Base-by-base conservation (phyloP, 2,888 invertebrate genomes). In the Leucophenga maculata region DNA sequence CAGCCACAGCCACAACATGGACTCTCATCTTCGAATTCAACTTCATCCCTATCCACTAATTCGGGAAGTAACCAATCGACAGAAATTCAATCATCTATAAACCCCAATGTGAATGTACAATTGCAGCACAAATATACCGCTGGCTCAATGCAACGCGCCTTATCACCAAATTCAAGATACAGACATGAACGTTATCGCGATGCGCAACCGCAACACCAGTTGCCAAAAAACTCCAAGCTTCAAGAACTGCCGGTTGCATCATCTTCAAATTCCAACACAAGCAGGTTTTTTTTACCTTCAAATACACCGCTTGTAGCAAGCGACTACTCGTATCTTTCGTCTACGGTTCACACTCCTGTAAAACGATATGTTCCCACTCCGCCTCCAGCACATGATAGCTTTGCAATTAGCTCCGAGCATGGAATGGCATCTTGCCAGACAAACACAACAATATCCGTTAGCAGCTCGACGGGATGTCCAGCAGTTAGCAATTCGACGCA, bases 311-410 rank as follows among this genome's bases (percentile, higher is more conserved):
- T 87, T 44, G 80, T 84, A 48, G 83, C 88, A 14, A 86, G 80
- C 59, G 88, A 88, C 39, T 79, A 83, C 20, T 80, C 85, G 1
- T 89, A 88, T 74, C 75, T 89, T 60, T 83, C 88, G 0, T 87
- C 89, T n/a, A 84, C 87, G 14, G 88, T 87, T 6, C 89, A 89
- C 70, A 89, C 89, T 6, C 89, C 89, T 2, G 87, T 89, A 0
- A 89, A 89, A 65, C 86, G 89, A 0, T 89, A 89, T 70, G 85
- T 89, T 16, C 89, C 89, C 4, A 88, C 88, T 6, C 89, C 89
- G 20, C 88, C 89, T 3, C 84, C 88, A 52, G 75, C 85, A n/a
- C 78, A 75, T 52, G 87, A 88, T 65, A 62, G 85, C 0, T 88
- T 39, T 32, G 3, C 1, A 11, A 39, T 39, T 39, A 9, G 79